Evolutionary conservation across 2,888 invertebrate species (phyloP).

Genomic region (Esperia sulphurella): DNA sequence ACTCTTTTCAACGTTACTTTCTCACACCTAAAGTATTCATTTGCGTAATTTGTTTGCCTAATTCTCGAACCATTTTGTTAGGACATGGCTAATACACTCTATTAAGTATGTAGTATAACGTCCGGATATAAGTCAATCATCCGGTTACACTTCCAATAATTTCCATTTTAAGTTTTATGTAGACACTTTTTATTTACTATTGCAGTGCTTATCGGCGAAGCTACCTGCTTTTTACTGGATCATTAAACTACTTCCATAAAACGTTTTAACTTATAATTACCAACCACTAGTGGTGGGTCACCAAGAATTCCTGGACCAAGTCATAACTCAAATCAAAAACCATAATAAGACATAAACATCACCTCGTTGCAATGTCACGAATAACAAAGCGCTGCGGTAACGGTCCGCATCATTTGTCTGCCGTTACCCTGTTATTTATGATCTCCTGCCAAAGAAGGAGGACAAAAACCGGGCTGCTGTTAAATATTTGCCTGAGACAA

Average conservation of each 20-base stretch:
- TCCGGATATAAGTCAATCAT: no score
- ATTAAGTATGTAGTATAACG: no score
- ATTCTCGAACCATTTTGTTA: no score
- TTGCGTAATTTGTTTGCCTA: slow-evolving; percentile 1
- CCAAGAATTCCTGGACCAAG: slow-evolving; percentile 38
- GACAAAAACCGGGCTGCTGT: slow-evolving; percentile 72
- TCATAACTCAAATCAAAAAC: slow-evolving; percentile 50
- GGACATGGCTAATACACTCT: no score
- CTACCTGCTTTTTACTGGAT: no score
- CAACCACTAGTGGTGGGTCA: slow-evolving; percentile 16
- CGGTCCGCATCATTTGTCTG: slow-evolving; percentile 73
- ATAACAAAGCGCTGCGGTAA: slow-evolving; percentile 72
- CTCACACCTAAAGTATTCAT: slow-evolving; percentile 63
- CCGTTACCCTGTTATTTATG: slow-evolving; percentile 72
- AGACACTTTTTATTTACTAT: no score
- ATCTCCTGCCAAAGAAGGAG: slow-evolving; percentile 67
- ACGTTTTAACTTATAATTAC: no score
- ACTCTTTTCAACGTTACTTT: slow-evolving; percentile 55
- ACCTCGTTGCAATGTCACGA: slow-evolving; percentile 68
- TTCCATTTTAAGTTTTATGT: no score
- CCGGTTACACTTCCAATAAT: no score
- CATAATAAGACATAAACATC: slow-evolving; percentile 77
- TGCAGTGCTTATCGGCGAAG: no score
- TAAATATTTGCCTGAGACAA: slow-evolving; percentile 79
- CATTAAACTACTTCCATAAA: no score